Base-by-base conservation (phyloP, 1,140 invertebrate species). In the Neodiprion fabricii region DNA sequence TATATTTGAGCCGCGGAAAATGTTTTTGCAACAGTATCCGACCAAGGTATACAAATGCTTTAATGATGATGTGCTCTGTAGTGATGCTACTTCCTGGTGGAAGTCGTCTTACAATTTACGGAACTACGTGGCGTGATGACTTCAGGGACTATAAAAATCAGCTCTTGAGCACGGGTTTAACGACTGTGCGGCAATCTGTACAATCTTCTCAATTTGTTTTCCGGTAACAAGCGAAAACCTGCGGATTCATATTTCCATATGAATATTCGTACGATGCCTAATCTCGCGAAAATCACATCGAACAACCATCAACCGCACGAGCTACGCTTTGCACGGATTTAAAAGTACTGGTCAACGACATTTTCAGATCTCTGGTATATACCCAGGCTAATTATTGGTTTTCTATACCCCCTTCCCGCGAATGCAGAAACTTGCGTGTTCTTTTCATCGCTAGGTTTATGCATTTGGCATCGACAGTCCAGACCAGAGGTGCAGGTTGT, bases 401-500 rank as follows among this genome's bases (percentile, higher is more conserved):
- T 61, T 61, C 53, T 61, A 61, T 61, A 61, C 5, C 53, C 53
- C 53, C n/a, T 61, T 17, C n/a, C n/a, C 4, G 11, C 53, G 8
- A 40, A 40, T 40, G 28, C 28, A 61, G n/a, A 61, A 61, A 17
- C 11, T 17, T 61, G 53, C 53, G 53, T 61, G 53, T 61, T 61
- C 11, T 61, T 61, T 61, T 17, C 53, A 14, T 14, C 11, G 53
- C 11, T 61, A 61, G 11, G 53, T 61, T 14, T 61, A 61, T 17
- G 53, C 53, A 61, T 61, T 61, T 8, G 11, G 11, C 53, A 61
- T 61, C n/a, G 53, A 61, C 53, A 17, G 11, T 61, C 11, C 4
- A 61, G 53, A 61, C 53, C 53, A 61, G n/a, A 61, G 53, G 53
- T 61, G 28, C 28, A 40, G n/a, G 53, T 61, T 61, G 53, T 61